Evolutionary conservation across 2,113 vertebrate species (phyloP).

Genomic region (Eidolon helvum): DNA sequence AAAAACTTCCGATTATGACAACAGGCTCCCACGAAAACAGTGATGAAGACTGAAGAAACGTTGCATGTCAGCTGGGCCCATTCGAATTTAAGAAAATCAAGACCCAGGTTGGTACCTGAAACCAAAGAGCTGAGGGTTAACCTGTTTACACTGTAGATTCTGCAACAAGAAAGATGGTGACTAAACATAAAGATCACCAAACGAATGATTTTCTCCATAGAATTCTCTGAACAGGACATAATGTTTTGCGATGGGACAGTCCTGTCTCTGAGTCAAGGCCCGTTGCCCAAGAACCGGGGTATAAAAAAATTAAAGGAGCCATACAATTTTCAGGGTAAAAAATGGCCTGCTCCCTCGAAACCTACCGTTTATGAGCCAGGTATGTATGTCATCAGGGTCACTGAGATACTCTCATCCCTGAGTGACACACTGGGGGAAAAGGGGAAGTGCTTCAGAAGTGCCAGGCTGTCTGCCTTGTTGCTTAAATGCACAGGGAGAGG

Average conservation of each 20-base stretch:
- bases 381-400: background rate
- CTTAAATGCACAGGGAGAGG: background rate
- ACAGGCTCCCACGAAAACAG: background rate
- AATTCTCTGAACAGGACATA: background rate
- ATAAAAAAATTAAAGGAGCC: background rate
- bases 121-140: background rate
- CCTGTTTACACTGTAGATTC: background rate
- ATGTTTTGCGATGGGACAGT: background rate
- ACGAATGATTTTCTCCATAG: accelerated
- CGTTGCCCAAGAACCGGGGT: background rate
- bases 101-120: background rate
- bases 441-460: background rate
- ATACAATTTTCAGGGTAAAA: background rate
- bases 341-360: background rate
- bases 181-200: background rate
- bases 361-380: background rate
- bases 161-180: background rate
- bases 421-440: background rate
- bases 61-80: background rate
- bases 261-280: background rate
- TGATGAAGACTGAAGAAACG: background rate
- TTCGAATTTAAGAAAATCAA: background rate
- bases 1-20: background rate
- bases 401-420: background rate
- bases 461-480: background rate